Evolutionary conservation across 37 sponge, comb jelly and placozoan species (phyloP).

Genomic region (Tethya wilhelma): DNA sequence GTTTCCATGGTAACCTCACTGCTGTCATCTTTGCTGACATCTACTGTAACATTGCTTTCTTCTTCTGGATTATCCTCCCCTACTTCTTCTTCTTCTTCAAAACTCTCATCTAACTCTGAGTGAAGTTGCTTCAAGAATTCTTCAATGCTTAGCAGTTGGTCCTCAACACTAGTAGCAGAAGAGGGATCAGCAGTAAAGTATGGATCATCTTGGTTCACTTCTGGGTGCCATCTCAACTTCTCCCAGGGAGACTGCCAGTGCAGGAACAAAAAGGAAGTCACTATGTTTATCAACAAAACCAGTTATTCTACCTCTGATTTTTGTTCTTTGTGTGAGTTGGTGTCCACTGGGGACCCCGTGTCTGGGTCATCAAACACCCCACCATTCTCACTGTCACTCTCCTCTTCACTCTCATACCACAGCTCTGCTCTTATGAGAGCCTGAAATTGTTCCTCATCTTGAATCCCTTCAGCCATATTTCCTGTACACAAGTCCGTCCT

Average conservation of each 20-base stretch:
- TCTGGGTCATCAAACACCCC: slow-evolving; percentile 7
- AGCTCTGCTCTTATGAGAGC: not conserved
- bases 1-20: not conserved
- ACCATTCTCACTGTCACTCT: not conserved
- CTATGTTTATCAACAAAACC: too few species aligned
- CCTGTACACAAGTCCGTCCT: not conserved
- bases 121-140: too few species aligned
- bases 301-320: not conserved
- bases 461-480: not conserved
- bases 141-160: too few species aligned
- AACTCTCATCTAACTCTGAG: not conserved
- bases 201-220: too few species aligned
- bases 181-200: too few species aligned
- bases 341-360: not conserved
- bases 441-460: slow-evolving; percentile 18
- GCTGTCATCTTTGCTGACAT: not conserved
- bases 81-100: not conserved
- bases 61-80: not conserved
- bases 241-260: not conserved
- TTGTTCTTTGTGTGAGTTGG: not conserved
- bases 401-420: slow-evolving; percentile 46
- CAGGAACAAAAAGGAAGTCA: not conserved
- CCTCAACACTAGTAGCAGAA: too few species aligned
- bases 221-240: too few species aligned
- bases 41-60: not conserved